These are phyloP conservation scores for Danio tinwini DNA, from an alignment of 2,797 vertebrate species.

Conservation along the genomic window DNA sequence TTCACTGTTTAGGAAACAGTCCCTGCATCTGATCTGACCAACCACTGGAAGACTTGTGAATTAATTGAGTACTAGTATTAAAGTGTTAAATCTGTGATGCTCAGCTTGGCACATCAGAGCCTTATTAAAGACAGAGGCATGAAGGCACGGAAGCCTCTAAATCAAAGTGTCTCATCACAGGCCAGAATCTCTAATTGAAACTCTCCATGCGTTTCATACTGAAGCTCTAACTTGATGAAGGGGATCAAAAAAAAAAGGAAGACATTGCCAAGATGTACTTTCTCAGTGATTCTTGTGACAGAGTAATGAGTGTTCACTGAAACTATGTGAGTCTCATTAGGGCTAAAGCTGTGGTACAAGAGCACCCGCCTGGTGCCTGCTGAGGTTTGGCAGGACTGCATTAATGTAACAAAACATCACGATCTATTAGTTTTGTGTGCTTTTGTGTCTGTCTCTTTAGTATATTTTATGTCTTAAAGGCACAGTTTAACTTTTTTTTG, in stretches of 20 bases:
- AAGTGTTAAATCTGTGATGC: conserved; percentile 36
- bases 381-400: conserved; percentile 23
- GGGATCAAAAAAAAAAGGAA: not conserved
- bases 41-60: conserved; percentile 27
- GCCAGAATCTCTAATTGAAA: conserved; percentile 55
- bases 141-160: conserved; percentile 43
- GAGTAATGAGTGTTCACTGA: conserved; percentile 31
- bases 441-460: not conserved
- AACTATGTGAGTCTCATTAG: conserved; percentile 31
- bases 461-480: conserved; percentile 3
- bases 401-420: conserved; percentile 3
- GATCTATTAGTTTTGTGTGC: conserved; percentile 7
- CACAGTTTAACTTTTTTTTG: not conserved
- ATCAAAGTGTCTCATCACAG: conserved; percentile 41
- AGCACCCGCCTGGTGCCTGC: conserved; percentile 5
- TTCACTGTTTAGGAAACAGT: conserved; percentile 22
- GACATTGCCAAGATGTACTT: conserved; percentile 28
- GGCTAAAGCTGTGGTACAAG: conserved; percentile 22
- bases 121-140: conserved; percentile 54
- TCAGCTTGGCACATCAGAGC: conserved; percentile 45
- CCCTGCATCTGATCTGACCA: not conserved
- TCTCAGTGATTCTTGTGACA: conserved; percentile 35
- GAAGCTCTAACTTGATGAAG: conserved; percentile 17
- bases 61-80: conserved; percentile 37
- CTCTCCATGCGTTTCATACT: conserved; percentile 40